Conservation (phyloP, 2,888 invertebrate species). For the Petrolisthes cinctipes region DNA sequence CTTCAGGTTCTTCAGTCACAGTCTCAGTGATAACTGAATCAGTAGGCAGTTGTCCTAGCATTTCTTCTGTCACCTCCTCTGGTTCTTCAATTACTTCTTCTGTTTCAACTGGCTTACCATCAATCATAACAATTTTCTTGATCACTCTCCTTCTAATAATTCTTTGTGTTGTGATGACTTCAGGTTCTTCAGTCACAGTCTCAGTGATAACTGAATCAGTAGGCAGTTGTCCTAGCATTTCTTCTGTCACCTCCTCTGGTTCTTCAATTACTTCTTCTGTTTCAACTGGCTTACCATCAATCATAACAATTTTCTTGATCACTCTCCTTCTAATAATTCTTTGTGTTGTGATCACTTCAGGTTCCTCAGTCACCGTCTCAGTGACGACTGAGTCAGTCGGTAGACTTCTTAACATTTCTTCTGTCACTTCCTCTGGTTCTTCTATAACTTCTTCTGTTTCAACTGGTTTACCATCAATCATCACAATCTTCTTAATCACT, state of each 20-base stretch:
- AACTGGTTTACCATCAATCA: conserved; percentile 54
- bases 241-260: conserved; percentile 29
- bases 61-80: conserved; percentile 29
- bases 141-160: conserved; percentile 10
- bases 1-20: conserved; percentile 18
- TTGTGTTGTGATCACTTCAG: background rate
- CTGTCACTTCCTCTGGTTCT: conserved; percentile 37
- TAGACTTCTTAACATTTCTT: background rate
- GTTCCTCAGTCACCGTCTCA: conserved; percentile 4
- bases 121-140: conserved; percentile 9
- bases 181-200: background rate
- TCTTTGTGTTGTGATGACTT: conserved; percentile 2
- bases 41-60: conserved; percentile 6
- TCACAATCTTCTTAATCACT: conserved; percentile 53
- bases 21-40: conserved; percentile 27
- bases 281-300: conserved; percentile 46
- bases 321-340: conserved; percentile 23
- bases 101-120: conserved; percentile 23
- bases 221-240: conserved; percentile 22
- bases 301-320: conserved; percentile 33
- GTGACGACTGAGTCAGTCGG: background rate
- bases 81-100: conserved; percentile 28
- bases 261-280: conserved; percentile 43
- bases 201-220: conserved; percentile 13
- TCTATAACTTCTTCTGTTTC: conserved; percentile 51